Evolutionary conservation across 2,797 vertebrate species (phyloP).

Genomic region (Micromesistius poutassou): DNA sequence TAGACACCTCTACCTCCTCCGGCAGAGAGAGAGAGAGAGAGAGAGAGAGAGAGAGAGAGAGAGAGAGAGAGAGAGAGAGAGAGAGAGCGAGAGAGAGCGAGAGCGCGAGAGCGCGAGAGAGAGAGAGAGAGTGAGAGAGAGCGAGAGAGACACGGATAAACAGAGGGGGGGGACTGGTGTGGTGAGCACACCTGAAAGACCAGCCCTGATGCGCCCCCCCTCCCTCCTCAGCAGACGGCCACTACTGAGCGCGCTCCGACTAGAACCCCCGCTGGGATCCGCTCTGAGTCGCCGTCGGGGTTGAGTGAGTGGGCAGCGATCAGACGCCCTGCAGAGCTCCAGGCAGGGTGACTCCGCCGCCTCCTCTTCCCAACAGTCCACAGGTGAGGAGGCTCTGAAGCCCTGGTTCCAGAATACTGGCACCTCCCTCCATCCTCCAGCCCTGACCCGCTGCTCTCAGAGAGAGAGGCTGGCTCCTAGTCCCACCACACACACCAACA

Average conservation of each 20-base stretch:
- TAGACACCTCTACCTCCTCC: not conserved
- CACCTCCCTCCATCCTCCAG: not conserved
- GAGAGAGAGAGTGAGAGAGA: slow-evolving; percentile 12
- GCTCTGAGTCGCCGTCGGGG: slow-evolving; percentile 5
- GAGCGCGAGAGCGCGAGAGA: not conserved
- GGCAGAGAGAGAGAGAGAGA: slow-evolving; percentile 27
- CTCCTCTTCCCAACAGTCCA: slow-evolving; percentile 48
- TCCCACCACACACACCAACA: slow-evolving; percentile 24
- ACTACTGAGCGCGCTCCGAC: slow-evolving; percentile 50
- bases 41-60: slow-evolving; percentile 1
- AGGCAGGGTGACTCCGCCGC: slow-evolving; percentile 4
- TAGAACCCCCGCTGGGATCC: slow-evolving; percentile 29
- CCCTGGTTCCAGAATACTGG: not conserved
- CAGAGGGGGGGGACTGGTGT: slow-evolving; percentile 46
- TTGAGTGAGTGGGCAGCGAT: slow-evolving; percentile 27
- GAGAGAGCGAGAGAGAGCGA: slow-evolving; percentile 10
- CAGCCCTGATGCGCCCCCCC: slow-evolving; percentile 15
- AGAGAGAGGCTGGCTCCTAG: slow-evolving; percentile 37
- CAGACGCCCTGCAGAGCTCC: not conserved
- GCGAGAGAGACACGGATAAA: slow-evolving; percentile 17
- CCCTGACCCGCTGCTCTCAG: slow-evolving; percentile 10
- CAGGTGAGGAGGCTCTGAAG: slow-evolving; percentile 17
- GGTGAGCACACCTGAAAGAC: slow-evolving; percentile 55
- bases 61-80: slow-evolving; percentile 27
- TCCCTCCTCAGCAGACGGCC: not conserved